These are phyloP conservation scores for Callipepla squamata DNA, from an alignment of 2,113 vertebrate species.

Conservation along the genomic window DNA sequence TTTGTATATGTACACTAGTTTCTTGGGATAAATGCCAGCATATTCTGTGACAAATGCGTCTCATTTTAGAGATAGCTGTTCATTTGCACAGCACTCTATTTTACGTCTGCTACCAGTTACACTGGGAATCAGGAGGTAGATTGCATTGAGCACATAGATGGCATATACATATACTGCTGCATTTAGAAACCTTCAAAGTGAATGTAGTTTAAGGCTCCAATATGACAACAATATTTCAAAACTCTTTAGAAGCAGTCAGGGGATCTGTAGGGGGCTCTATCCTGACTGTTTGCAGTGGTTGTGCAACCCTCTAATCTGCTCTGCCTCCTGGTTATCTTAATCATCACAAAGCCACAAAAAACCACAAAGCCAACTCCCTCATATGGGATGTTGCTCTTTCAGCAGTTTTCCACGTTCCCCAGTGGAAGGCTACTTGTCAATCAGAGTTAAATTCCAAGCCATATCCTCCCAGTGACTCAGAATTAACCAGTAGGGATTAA, in stretches of 20 bases:
- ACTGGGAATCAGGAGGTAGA: not conserved
- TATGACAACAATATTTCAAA: not conserved
- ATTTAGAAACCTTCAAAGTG: not conserved
- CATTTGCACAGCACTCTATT: not conserved
- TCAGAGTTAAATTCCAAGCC: not conserved
- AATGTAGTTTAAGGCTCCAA: not conserved
- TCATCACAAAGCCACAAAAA: not conserved
- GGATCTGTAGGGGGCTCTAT: not conserved
- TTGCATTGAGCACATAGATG: not conserved
- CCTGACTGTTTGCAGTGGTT: not conserved
- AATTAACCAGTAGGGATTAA: not conserved
- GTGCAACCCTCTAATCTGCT: not conserved
- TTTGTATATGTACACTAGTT: not conserved
- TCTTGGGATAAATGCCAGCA: not conserved
- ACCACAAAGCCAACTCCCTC: not conserved
- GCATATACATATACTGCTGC: not conserved
- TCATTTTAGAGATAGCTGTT: accelerated
- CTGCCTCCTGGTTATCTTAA: not conserved
- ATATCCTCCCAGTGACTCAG: not conserved
- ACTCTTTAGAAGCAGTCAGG: not conserved
- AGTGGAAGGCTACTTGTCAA: not conserved
- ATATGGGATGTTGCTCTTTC: not conserved
- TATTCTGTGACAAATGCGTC: accelerated
- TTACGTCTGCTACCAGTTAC: not conserved
- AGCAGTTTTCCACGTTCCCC: not conserved